Evolutionary conservation across 1,140 invertebrate species (phyloP), one percentile per base, ranked within the genome.

Genomic region (Chionoecetes opilio): DNA sequence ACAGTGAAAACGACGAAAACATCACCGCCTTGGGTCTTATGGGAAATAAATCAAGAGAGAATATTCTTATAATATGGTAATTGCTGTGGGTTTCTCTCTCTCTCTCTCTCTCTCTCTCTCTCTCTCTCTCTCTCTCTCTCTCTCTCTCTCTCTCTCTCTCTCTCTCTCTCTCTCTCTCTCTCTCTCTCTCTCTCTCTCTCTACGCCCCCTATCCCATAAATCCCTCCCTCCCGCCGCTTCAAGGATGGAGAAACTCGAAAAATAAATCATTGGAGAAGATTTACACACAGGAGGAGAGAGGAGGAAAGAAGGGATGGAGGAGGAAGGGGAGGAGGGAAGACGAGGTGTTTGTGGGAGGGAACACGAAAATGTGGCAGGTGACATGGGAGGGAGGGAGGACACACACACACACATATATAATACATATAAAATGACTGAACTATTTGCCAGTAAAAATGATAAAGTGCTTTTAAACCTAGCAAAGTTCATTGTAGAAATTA

Each of bases 111-210:
- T 46, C 41, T 46, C 41, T 46, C 41, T 46, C 41, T 46, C 41
- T 11, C 63, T 75, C 63, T 75, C 63, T 75, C 63, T 75, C 63
- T 75, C 63, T 75, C 63, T 75, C 63, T 75, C 63, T 75, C 63
- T 75, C 63, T 75, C 63, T 75, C 63, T 75, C 63, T 75, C 63
- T 75, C 63, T 75, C 63, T 75, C 63, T 75, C 63, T 75, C 63
- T 75, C 63, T 75, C 63, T 75, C 63, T 75, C 63, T 75, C 63
- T 75, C 46, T 75, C 63, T 75, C 63, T 75, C 63, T 75, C 63
- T 75, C 63, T 63, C 53, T 63, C 53, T 63, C 53, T 63, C 53
- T 63, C 53, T 63, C 53, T 63, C 53, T 63, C 53, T 63, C 53
- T n/a, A 9, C 46, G 46, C 46, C 46, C 46, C 46, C 46, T 53